Conservation (phyloP, 2,888 invertebrate genomes). For the Morpho helenor region DNA sequence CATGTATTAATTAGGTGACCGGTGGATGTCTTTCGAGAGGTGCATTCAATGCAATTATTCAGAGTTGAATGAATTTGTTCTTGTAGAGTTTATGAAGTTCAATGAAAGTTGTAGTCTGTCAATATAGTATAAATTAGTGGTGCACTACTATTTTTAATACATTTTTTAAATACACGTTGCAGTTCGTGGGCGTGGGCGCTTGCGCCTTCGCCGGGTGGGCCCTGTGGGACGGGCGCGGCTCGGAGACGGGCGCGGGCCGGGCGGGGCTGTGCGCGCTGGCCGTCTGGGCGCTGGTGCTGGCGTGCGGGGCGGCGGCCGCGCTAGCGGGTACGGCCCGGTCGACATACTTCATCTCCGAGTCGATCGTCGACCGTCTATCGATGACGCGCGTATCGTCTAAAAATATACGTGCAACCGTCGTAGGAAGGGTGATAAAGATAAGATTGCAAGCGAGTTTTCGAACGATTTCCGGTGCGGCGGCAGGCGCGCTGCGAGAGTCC, state of each 20-base stretch:
- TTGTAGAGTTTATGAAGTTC: too few relatives aligned
- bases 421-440: neutral
- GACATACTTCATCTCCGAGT: too few relatives aligned
- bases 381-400: too few relatives aligned
- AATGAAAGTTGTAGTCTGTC: neutral
- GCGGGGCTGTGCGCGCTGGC: constrained; percentile 56
- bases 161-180: constrained; percentile 23
- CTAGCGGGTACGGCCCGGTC: constrained; percentile 30
- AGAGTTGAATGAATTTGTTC: too few relatives aligned
- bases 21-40: too few relatives aligned
- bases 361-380: too few relatives aligned
- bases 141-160: neutral
- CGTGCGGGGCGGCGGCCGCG: constrained; percentile 49
- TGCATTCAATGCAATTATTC: too few relatives aligned
- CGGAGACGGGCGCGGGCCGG: constrained; percentile 49
- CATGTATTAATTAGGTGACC: too few relatives aligned
- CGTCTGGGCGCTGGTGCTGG: constrained; percentile 55
- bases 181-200: constrained; percentile 53
- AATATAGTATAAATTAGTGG: neutral
- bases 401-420: too few relatives aligned
- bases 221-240: constrained; percentile 57
- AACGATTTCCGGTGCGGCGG: neutral
- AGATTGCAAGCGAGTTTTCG: neutral
- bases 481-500: constrained; percentile 47
- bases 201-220: constrained; percentile 60